Percentiles rank a stretch among this genome's conserved stretches.
Conservation (phyloP, 2,113 vertebrate genomes). For the Microtus montanus region DNA sequence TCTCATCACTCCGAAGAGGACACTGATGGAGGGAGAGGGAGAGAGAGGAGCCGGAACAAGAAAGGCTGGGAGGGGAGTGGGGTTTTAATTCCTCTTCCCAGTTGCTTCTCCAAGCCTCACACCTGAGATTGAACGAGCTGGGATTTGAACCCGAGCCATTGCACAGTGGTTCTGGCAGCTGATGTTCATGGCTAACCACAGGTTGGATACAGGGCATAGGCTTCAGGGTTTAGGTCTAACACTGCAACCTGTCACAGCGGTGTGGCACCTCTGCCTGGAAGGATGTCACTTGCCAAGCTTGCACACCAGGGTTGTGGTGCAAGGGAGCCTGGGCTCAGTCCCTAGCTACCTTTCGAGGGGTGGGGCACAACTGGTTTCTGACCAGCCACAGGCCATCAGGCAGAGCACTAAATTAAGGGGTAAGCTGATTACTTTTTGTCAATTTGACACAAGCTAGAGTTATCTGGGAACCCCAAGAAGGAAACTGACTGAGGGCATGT, state of each 20-base stretch:
- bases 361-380: background rate
- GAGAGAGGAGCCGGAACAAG: fast-evolving
- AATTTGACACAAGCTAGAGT: background rate
- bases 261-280: background rate
- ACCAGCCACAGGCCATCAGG: background rate
- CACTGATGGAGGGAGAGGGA: no score
- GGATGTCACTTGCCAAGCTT: background rate
- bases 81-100: background rate
- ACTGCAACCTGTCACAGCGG: background rate
- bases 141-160: background rate
- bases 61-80: no score
- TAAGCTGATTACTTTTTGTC: background rate
- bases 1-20: background rate
- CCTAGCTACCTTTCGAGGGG: background rate
- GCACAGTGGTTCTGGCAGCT: background rate
- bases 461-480: background rate
- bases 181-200: background rate
- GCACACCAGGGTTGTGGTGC: background rate
- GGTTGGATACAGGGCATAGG: background rate
- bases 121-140: background rate
- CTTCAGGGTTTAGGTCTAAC: background rate
- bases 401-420: background rate
- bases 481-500: no score
- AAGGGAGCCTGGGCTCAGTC: background rate
- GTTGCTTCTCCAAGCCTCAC: background rate